Percentiles rank a stretch among this genome's conserved stretches.
Evolutionary conservation across 2,888 invertebrate species (phyloP).

Genomic region (Drosophila gaucha): DNA sequence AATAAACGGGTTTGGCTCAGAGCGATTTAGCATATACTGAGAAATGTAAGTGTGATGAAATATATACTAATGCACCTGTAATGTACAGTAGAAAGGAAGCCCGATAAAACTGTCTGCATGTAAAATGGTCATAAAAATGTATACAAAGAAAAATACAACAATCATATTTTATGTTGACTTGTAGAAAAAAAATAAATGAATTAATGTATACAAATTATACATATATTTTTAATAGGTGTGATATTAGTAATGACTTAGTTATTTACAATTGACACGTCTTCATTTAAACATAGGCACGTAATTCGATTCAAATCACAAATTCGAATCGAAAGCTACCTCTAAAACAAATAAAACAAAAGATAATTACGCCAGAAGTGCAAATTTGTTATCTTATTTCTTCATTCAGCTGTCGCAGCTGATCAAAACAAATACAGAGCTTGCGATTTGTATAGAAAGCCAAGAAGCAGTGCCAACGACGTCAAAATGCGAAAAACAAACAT

Average conservation of each 20-base stretch:
- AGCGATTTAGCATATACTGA: constrained; percentile 12
- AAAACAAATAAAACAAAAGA: constrained; percentile 6
- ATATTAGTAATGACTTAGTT: constrained; percentile 3
- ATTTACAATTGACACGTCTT: constrained; percentile 31
- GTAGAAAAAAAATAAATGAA: no score
- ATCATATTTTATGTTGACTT: background rate
- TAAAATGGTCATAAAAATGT: no score
- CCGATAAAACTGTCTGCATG: no score
- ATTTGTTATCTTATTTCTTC: constrained; percentile 32
- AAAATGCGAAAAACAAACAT: constrained; percentile 63
- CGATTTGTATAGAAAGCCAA: constrained; percentile 66
- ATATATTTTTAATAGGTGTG: background rate
- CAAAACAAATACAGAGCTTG: constrained; percentile 44
- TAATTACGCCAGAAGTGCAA: constrained; percentile 28
- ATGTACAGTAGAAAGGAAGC: background rate
- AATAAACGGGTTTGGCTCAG: constrained; percentile 35
- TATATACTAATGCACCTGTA: background rate
- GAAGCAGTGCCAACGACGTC: constrained; percentile 46
- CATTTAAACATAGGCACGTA: constrained; percentile 1
- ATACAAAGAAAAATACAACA: background rate
- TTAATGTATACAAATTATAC: no score
- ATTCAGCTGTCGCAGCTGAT: constrained; percentile 47
- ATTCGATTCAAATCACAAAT: constrained; percentile 5
- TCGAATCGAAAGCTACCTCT: constrained; percentile 32
- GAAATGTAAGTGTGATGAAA: constrained; percentile 55